Conservation (phyloP, 2,888 invertebrate genomes). For the Hirudinaria manillensis region DNA sequence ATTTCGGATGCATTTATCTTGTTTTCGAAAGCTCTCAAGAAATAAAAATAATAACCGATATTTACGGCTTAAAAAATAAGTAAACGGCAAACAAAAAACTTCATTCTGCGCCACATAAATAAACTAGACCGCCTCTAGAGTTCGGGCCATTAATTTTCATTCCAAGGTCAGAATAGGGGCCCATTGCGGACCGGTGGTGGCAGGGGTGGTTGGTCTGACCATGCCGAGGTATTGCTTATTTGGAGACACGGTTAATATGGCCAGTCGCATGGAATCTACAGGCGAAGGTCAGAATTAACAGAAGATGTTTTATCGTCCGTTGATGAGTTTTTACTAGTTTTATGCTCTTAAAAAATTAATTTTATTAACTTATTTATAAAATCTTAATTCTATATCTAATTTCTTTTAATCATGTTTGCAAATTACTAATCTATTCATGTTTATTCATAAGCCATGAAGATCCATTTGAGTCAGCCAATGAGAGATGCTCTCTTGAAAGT, state of each 20-base stretch:
- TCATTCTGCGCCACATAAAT: too few species aligned
- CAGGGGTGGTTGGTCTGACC: conserved; percentile 40
- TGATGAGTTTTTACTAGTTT: neutral
- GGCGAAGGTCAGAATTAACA: conserved; percentile 25
- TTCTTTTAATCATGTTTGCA: too few species aligned
- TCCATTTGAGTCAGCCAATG: conserved; percentile 22
- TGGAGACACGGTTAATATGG: conserved; percentile 32
- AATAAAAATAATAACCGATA: too few species aligned
- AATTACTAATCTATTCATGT: too few species aligned
- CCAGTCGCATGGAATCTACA: conserved; percentile 31
- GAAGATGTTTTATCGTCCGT: neutral
- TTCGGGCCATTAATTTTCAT: too few species aligned
- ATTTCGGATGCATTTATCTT: too few species aligned
- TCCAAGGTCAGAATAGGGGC: conserved; percentile 45
- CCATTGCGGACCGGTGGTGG: conserved; percentile 49
- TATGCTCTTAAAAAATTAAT: neutral
- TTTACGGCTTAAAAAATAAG: too few species aligned
- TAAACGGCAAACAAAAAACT: too few species aligned
- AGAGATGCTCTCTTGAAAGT: neutral
- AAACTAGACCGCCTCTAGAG: too few species aligned
- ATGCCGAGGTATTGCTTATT: conserved; percentile 33
- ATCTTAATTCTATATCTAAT: neutral
- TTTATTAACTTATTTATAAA: conserved; percentile 2
- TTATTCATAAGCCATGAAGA: conserved; percentile 22
- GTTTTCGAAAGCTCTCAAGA: too few species aligned